Evolutionary conservation across 2,888 invertebrate species (phyloP), one percentile per base, ranked within the genome.

Genomic region (Tiphia femorata): DNA sequence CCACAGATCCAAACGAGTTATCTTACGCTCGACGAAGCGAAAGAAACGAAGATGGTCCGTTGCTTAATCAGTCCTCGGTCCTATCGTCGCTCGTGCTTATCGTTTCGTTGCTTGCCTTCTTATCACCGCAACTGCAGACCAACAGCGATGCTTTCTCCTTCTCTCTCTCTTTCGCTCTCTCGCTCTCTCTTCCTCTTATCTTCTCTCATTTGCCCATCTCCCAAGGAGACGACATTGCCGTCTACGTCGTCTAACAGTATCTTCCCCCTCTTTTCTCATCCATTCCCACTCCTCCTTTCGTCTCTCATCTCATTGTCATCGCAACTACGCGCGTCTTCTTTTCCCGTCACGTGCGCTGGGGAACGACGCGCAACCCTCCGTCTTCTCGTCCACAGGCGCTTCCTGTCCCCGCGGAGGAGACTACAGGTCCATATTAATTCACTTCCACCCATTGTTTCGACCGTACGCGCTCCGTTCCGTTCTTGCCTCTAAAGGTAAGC

Each of bases 261-360:
- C 3, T 7, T 29, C 29, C 29, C 7, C 12, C 29, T 29, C 29
- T 10, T 29, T 29, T 12, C 29, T 3, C 29, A 3, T 7, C 3
- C 29, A n/a, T 29, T 29, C 29, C 29, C 7, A 29, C 29, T 12
- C 14, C 33, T 33, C 33, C 3, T 8, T 33, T 6, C 33, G 12
- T 33, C 33, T n/a, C 33, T 8, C 12, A n/a, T 33, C 12, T 12
- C 52, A 47, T 43, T 58, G 49, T 23, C 35, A 47, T 60, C 46
- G 49, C 16, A 19, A 3, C 20, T 14, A 35, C 33, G 27, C 17
- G 20, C 17, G 25, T 46, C 27, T 41, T 44, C 48, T 23, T 62
- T 62, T 61, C 51, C 49, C 14, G 51, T 64, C 64, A 57, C 64
- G 64, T 46, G 27, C 52, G 25, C 10, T 41, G 40, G 12, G n/a